A percentile compares a stretch with the other conserved stretches of the same genome.
These are phyloP conservation scores for Caenorhabditis sp. DNA, from an alignment of 2,888 invertebrate species.

Conservation along the genomic window DNA sequence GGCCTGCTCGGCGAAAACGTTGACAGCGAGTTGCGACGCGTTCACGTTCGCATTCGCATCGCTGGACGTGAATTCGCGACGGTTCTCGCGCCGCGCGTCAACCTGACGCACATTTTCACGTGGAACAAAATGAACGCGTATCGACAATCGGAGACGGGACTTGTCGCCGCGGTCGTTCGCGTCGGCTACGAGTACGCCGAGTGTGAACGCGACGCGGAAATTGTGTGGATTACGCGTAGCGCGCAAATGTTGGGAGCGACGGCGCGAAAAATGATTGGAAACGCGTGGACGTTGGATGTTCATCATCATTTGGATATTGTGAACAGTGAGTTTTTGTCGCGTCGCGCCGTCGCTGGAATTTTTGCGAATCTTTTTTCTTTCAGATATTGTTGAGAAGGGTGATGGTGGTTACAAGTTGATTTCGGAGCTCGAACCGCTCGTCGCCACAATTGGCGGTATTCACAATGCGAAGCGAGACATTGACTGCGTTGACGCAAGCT, in stretches of 20 bases:
- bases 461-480: conserved; percentile 36
- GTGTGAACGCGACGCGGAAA: conserved; percentile 80
- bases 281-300: conserved; percentile 93
- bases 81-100: conserved; percentile 70
- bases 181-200: conserved; percentile 90
- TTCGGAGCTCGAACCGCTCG: conserved; percentile 18
- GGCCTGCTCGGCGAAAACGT: conserved; percentile 83
- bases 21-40: conserved; percentile 83
- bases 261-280: conserved; percentile 39
- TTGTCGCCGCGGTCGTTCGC: conserved; percentile 47
- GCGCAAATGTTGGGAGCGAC: conserved; percentile 77
- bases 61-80: conserved; percentile 45
- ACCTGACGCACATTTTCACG: conserved; percentile 91
- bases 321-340: conserved; percentile 80
- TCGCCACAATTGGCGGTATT: conserved; percentile 29
- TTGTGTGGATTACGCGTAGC: conserved; percentile 94
- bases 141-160: conserved; percentile 93
- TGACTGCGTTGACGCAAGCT: conserved; percentile 16
- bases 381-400: conserved; percentile 93
- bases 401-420: conserved; percentile 87
- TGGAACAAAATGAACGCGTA: conserved; percentile 98
- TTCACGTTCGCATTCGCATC: conserved; percentile 86
- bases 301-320: conserved; percentile 99
- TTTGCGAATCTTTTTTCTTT: no score
- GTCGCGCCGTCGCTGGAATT: no score